phyloP scores from a whole-genome alignment of 2,888 invertebrate genomes.

The Acronicta aceris region DNA sequence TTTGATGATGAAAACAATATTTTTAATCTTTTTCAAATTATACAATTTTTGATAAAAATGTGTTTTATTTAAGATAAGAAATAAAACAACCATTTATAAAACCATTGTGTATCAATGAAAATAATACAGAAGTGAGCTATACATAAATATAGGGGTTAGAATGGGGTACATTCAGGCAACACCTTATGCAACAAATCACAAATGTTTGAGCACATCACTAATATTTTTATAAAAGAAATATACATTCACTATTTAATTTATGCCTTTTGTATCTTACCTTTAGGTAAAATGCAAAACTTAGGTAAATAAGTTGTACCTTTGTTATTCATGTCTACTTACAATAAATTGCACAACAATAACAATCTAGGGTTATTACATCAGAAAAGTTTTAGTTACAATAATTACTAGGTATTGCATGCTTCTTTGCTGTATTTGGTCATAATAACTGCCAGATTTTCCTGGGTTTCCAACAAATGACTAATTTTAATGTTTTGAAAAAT shows the following conservation, averaged over 20 bases:
- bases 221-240: slow-evolving; percentile 24
- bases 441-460: background rate
- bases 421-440: too few relatives aligned
- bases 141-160: slow-evolving; percentile 81
- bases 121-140: slow-evolving; percentile 87
- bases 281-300: slow-evolving; percentile 10
- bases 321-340: slow-evolving; percentile 19
- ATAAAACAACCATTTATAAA: slow-evolving; percentile 82
- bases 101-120: slow-evolving; percentile 86
- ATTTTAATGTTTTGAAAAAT: slow-evolving; percentile 45
- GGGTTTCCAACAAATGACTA: slow-evolving; percentile 40
- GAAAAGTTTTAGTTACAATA: slow-evolving; percentile 1
- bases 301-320: slow-evolving; percentile 5
- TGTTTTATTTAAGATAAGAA: slow-evolving; percentile 58
- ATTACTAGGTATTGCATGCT: too few relatives aligned
- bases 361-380: slow-evolving; percentile 54
- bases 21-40: slow-evolving; percentile 20
- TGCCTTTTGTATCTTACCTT: slow-evolving; percentile 8
- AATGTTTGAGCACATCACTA: slow-evolving; percentile 62
- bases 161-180: slow-evolving; percentile 79
- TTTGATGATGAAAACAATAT: too few relatives aligned
- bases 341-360: slow-evolving; percentile 62
- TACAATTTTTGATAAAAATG: slow-evolving; percentile 43
- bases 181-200: slow-evolving; percentile 44
- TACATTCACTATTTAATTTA: slow-evolving; percentile 3